phyloP scores from a whole-genome alignment of 92 coral and sea anemone species.

The Galaxea fascicularis region DNA sequence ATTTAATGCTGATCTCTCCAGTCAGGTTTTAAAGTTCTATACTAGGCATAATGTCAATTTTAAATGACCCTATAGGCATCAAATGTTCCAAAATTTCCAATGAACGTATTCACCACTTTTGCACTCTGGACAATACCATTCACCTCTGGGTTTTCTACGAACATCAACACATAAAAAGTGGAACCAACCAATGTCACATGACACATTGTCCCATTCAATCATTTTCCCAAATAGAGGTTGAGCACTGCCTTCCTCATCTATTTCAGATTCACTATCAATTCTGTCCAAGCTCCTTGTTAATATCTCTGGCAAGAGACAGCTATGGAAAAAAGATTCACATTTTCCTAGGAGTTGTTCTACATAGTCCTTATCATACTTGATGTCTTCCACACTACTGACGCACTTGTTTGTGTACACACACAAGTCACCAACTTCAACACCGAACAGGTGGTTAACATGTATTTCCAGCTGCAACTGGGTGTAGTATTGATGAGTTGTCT shows the following conservation, averaged over 20 bases:
- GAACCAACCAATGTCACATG: slow-evolving; percentile 58
- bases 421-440: slow-evolving; percentile 5
- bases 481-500: slow-evolving; percentile 48
- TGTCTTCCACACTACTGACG: slow-evolving; percentile 20
- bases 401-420: slow-evolving; percentile 30
- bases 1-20: background rate
- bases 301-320: slow-evolving; percentile 47
- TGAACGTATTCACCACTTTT: slow-evolving; percentile 10
- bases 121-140: slow-evolving; percentile 58
- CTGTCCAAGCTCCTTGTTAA: slow-evolving; percentile 34
- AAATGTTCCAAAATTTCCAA: background rate
- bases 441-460: slow-evolving; percentile 35
- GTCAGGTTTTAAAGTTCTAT: background rate
- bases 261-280: background rate
- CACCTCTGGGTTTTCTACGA: slow-evolving; percentile 56
- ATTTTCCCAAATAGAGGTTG: slow-evolving; percentile 47
- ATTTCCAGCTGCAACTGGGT: slow-evolving; percentile 68
- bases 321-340: slow-evolving; percentile 25
- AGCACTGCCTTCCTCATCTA: background rate
- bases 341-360: slow-evolving; percentile 17
- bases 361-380: slow-evolving; percentile 10
- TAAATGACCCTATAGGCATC: background rate
- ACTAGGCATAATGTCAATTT: background rate
- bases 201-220: slow-evolving; percentile 58
- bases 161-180: slow-evolving; percentile 63